Percentiles rank a stretch among this genome's conserved stretches.
phyloP scores from a whole-genome alignment of 2,113 vertebrate species.

The Apaloderma vittatum region DNA sequence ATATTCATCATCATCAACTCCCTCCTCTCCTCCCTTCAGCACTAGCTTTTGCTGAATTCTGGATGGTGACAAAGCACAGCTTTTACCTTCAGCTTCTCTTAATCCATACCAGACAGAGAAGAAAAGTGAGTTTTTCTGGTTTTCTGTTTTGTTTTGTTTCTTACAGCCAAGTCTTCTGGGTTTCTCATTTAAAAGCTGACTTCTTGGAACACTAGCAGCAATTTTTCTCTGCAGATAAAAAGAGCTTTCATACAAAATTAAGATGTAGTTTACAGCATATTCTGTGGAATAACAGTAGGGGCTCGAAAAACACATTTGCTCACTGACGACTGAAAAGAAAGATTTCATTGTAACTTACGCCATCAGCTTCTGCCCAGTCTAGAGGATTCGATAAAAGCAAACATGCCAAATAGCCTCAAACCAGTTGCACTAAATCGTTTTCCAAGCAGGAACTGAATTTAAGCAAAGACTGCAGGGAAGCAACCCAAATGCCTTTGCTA shows the following conservation, averaged over 20 bases:
- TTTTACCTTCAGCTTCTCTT: conserved; percentile 1
- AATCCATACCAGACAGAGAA: background rate
- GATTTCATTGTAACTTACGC: background rate
- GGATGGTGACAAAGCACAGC: background rate
- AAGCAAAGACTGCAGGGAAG: conserved; percentile 16
- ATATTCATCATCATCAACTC: accelerated
- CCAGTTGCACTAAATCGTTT: background rate
- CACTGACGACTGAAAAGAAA: conserved; percentile 36
- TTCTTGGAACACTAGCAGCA: conserved; percentile 13
- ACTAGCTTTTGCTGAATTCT: background rate
- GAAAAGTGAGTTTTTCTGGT: background rate
- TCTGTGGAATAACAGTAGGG: conserved; percentile 17
- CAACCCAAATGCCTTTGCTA: background rate
- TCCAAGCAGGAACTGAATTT: conserved; percentile 24
- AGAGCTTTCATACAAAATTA: conserved; percentile 58
- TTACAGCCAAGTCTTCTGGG: background rate
- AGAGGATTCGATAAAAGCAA: conserved; percentile 39
- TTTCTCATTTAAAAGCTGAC: conserved; percentile 37
- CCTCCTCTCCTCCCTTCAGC: background rate
- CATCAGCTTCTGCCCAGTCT: background rate
- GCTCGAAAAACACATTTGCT: conserved; percentile 48
- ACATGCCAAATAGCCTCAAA: conserved; percentile 25
- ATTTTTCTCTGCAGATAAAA: conserved; percentile 35
- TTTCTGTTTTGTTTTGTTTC: background rate
- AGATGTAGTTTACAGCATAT: conserved; percentile 37